These are phyloP conservation scores for Scatophagus argus DNA, from an alignment of 2,113 vertebrate species.

Conservation along the genomic window DNA sequence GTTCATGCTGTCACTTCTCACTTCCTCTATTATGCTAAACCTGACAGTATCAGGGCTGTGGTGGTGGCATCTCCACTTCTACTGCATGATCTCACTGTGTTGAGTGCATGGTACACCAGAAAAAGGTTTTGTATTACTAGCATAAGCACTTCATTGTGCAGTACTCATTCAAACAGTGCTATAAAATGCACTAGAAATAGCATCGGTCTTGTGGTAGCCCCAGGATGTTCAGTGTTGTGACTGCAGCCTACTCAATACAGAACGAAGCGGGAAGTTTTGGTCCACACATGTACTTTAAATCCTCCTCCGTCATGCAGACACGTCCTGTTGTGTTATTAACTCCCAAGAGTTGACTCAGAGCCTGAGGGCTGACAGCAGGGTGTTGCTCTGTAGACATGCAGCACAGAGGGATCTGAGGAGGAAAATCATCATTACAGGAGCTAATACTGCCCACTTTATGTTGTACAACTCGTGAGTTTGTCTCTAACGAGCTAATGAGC, in stretches of 20 bases:
- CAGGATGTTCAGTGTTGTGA: not conserved
- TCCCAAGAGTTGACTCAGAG: not conserved
- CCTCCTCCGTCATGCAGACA: not conserved
- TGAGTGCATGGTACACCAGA: not conserved
- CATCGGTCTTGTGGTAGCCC: not conserved
- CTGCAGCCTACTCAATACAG: not conserved
- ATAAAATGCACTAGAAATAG: not conserved
- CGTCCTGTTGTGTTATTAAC: conserved; percentile 31
- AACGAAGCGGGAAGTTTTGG: not conserved
- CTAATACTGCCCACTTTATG: not conserved
- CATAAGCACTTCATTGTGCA: not conserved
- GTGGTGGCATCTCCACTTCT: not conserved
- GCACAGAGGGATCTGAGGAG: conserved; percentile 5
- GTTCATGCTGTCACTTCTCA: conserved; percentile 38
- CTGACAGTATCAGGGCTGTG: not conserved
- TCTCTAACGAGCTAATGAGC: conserved; percentile 10
- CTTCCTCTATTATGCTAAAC: conserved; percentile 14
- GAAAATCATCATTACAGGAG: conserved; percentile 12
- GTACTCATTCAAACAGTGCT: not conserved
- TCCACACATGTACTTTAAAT: not conserved
- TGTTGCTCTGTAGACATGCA: conserved; percentile 8
- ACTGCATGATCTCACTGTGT: not conserved
- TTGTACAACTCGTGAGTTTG: not conserved
- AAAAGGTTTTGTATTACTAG: not conserved
- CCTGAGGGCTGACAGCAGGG: conserved; percentile 30